Evolutionary conservation across 2,888 invertebrate species (phyloP), one percentile per base, ranked within the genome.

Genomic region (Encarsia formosa): DNA sequence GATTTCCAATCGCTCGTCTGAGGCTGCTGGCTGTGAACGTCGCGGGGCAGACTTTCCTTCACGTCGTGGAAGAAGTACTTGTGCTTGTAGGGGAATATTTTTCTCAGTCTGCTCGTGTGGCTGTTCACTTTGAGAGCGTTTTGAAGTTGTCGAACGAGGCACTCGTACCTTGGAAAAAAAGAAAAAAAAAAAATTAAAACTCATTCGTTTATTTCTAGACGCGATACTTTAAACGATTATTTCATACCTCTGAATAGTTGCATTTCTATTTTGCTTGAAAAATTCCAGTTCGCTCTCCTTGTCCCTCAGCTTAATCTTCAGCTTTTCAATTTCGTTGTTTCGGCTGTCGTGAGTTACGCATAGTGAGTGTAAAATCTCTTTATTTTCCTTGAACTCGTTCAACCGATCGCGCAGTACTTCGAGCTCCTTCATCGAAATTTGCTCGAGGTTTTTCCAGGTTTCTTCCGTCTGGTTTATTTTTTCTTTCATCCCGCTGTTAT

Each of bases 281-380:
- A 63, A 41, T 19, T 37, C 47, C 49, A 65, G 55, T 50, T 69
- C 65, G n/a, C 54, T 52, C 22, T 68, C 63, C 15, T 64, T 67
- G 9, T 64, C 57, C 11, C 55, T 39, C 16, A 70, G 26, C 29
- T 61, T 56, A 19, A 52, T 11, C 38, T 62, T 67, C 29, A 70
- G 48, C 37, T 52, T 57, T 22, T 62, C 53, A 46, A 66, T 46
- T 59, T 67, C 64, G 31, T 55, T 52, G 2, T 59, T 54, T 23
- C 57, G 64, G 15, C 48, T 44, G 9, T 63, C 57, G 15, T 59
- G 59, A 37, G 59, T 57, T 42, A 59, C 54, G 20, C 56, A 53
- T 49, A 65, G 59, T 22, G 60, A 49, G 55, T 61, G 63, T 9
- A 66, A 41, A 20, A 67, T 54, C 4, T 53, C 54, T 3, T 58